A percentile compares a stretch with the other conserved stretches of the same genome.
Conservation (phyloP, 1,140 invertebrate genomes). For the Anastatus disparis region DNA sequence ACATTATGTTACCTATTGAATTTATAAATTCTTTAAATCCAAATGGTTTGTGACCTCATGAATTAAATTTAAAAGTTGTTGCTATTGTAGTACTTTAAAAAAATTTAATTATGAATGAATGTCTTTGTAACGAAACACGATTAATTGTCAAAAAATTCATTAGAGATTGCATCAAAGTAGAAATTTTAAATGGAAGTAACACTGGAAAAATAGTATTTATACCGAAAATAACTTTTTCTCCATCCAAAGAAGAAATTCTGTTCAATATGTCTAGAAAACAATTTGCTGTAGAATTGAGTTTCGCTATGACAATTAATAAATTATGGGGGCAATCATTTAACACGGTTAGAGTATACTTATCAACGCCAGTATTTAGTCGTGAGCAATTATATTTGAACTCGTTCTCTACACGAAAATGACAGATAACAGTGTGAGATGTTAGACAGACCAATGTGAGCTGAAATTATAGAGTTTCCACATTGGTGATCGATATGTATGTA, state of each 20-base stretch:
- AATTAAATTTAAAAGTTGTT: slow-evolving; percentile 26
- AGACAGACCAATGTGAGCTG: too few relatives aligned
- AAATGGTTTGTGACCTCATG: slow-evolving; percentile 13
- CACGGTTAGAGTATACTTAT: neutral
- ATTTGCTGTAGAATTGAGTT: neutral
- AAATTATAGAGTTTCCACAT: too few relatives aligned
- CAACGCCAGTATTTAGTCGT: neutral
- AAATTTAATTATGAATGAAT: too few relatives aligned
- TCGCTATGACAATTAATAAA: neutral
- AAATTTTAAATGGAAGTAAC: neutral
- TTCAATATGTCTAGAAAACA: neutral
- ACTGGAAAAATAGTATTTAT: neutral
- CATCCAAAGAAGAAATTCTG: neutral
- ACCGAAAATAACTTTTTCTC: neutral
- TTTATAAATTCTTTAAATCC: slow-evolving; percentile 29
- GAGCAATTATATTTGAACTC: too few relatives aligned
- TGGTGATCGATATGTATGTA: too few relatives aligned
- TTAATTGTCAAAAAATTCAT: neutral
- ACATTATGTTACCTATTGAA: slow-evolving; percentile 9
- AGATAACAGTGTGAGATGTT: too few relatives aligned
- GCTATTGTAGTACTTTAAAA: too few relatives aligned
- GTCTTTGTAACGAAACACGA: neutral
- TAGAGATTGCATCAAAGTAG: neutral
- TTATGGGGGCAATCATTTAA: neutral
- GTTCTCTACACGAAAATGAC: too few relatives aligned